Conservation (phyloP, 2,113 vertebrate genomes). For the Nibea coibor region DNA sequence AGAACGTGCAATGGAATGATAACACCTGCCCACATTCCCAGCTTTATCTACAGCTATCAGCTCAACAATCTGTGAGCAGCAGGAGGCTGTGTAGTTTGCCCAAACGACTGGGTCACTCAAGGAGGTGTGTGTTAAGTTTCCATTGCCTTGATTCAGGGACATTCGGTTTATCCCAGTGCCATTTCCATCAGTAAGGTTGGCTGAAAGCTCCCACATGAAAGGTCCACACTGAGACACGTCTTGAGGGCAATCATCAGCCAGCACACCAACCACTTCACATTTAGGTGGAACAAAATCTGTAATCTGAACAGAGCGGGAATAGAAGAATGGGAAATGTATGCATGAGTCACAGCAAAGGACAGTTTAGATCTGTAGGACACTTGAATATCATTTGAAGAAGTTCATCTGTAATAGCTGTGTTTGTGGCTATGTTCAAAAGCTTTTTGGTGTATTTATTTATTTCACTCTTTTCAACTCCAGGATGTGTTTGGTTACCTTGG, state of each 20-base stretch:
- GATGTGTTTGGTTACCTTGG: conserved; percentile 70
- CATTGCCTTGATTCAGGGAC: conserved; percentile 62
- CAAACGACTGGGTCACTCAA: conserved; percentile 8
- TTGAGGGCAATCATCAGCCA: conserved; percentile 53
- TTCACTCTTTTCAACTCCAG: background rate
- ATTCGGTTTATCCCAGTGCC: conserved; percentile 72
- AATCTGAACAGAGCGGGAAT: conserved; percentile 62
- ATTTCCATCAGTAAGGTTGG: conserved; percentile 75
- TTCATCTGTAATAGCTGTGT: background rate
- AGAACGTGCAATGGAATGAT: conserved; percentile 60
- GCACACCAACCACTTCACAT: conserved; percentile 60
- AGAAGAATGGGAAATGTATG: background rate
- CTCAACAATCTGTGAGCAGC: conserved; percentile 78
- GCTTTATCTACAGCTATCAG: conserved; percentile 75
- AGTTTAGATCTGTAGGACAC: background rate
- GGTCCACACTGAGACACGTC: conserved; percentile 58
- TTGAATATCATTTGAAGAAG: background rate
- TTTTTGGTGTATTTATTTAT: background rate
- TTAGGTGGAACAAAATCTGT: conserved; percentile 77
- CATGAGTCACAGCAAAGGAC: background rate
- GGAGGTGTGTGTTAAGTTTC: conserved; percentile 44
- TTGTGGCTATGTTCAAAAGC: background rate
- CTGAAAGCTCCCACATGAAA: conserved; percentile 70
- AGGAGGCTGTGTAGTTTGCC: conserved; percentile 74
- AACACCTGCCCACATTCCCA: conserved; percentile 81